These are phyloP conservation scores for Acipenser ruthenus DNA, from an alignment of 2,797 vertebrate species.

Conservation along the genomic window DNA sequence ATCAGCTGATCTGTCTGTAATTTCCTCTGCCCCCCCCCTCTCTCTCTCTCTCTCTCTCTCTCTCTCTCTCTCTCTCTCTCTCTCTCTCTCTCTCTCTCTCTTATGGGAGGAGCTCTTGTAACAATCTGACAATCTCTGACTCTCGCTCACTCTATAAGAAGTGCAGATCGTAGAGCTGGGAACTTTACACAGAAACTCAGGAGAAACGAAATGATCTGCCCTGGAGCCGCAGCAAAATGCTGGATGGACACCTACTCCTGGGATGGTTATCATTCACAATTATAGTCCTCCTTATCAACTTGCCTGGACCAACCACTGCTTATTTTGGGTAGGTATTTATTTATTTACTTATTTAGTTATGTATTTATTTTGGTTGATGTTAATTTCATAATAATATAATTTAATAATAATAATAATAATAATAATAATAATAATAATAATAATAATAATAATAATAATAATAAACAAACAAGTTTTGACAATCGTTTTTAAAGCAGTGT, in stretches of 20 bases:
- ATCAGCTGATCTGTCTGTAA: constrained; percentile 2
- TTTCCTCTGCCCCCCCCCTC: constrained; percentile 7
- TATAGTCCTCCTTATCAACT: constrained; percentile 65
- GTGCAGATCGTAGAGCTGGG: constrained; percentile 59
- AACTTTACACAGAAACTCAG: constrained; percentile 75
- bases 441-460: constrained; percentile 2
- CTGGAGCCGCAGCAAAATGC: constrained; percentile 96
- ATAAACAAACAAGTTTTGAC: too few species aligned
- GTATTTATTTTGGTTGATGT: neutral
- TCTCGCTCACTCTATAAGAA: constrained; percentile 68
- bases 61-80: constrained; percentile 23
- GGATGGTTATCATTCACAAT: constrained; percentile 85
- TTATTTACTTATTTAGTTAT: neutral
- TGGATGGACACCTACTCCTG: constrained; percentile 90
- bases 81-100: constrained; percentile 26
- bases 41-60: constrained; percentile 19
- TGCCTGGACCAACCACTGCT: constrained; percentile 74
- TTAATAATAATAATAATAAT: neutral
- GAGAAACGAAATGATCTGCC: constrained; percentile 94
- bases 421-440: constrained; percentile 10
- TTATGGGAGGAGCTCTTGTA: constrained; percentile 55
- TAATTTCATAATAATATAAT: too few species aligned
- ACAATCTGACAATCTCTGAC: constrained; percentile 16
- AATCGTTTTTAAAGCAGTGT: too few species aligned
- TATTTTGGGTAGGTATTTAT: constrained; percentile 85